Evolutionary conservation across 2,888 invertebrate genomes (phyloP), one percentile per base, ranked within the genome.

Genomic region (Caenorhabditis uteleia): DNA sequence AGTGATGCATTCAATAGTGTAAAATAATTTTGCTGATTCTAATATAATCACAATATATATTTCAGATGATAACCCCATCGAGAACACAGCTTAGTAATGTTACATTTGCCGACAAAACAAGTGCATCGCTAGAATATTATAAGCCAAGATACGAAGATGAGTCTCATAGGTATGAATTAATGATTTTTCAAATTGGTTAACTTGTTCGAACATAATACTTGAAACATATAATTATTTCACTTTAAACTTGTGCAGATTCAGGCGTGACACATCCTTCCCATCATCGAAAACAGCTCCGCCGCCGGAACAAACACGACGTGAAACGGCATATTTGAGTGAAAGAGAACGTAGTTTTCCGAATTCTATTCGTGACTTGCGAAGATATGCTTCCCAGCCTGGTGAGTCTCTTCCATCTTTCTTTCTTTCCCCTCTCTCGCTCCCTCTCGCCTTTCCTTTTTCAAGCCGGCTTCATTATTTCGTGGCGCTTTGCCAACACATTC

Each of bases 301-400:
- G n/a, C n/a, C n/a, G n/a, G n/a, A 34, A 12, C n/a, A 16, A 34
- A 6, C 7, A 6, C 36, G 36, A 36, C n/a, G 36, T 10, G 36
- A 6, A 36, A 36, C 8, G n/a, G 34, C 8, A 34, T 34, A 34
- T 34, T 12, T 12, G n/a, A n/a, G 14, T 5, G n/a, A 20, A 39
- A 20, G 21, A 20, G 39, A 39, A 20, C 7, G 21, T 20, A 18
- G 21, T 6, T 39, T 39, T 23, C 39, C 39, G 18, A 21, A 23
- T 3, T 23, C 39, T 6, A 21, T 39, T 5, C 18, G 39, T 6
- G 39, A 20, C 3, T 23, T 39, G 10, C 7, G 39, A 21, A 20
- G 39, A 39, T 39, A 39, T 21, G 39, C 39, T 5, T 39, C 39
- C 6, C 39, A 39, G 21, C 39, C 39, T 14, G 39, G 39, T 39